A percentile compares a stretch with the other conserved stretches of the same genome.
These are phyloP conservation scores for Laothoe populi DNA, from an alignment of 2,888 invertebrate genomes.

Conservation along the genomic window DNA sequence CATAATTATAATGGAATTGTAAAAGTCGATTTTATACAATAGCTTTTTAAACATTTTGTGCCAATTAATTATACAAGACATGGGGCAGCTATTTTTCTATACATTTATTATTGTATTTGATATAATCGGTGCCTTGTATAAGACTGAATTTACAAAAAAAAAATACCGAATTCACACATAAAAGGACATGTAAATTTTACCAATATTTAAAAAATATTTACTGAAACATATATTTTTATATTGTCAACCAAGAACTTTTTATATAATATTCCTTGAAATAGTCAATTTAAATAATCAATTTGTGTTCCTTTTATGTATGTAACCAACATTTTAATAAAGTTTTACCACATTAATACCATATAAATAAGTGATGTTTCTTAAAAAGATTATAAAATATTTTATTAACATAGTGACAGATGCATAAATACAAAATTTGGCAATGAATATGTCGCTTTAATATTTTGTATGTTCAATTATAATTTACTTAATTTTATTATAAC, in stretches of 20 bases:
- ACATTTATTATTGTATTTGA: slow-evolving; percentile 48
- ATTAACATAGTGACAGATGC: not conserved
- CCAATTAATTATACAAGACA: slow-evolving; percentile 15
- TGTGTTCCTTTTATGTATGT: not conserved
- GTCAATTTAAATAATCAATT: not conserved
- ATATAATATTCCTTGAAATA: not conserved
- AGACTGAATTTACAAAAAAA: slow-evolving; percentile 62
- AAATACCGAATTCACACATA: slow-evolving; percentile 30
- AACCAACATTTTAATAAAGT: slow-evolving; percentile 2
- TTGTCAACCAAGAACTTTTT: no score
- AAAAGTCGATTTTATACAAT: not conserved
- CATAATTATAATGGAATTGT: slow-evolving; percentile 28
- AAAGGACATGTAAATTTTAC: not conserved
- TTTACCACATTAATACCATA: not conserved
- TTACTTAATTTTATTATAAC: not conserved
- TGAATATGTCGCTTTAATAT: not conserved
- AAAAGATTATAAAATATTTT: no score
- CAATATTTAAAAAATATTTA: not conserved
- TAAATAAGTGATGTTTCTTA: no score
- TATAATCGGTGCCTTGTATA: slow-evolving; percentile 69
- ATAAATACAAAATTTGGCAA: not conserved
- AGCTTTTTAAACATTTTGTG: slow-evolving; percentile 2
- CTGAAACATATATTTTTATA: not conserved
- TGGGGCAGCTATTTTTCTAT: slow-evolving; percentile 44
- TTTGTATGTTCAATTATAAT: slow-evolving; percentile 5